Percentiles rank a stretch among this genome's conserved stretches.
These are phyloP conservation scores for Synanthedon formicaeformis DNA, from an alignment of 2,888 invertebrate species.

Conservation along the genomic window DNA sequence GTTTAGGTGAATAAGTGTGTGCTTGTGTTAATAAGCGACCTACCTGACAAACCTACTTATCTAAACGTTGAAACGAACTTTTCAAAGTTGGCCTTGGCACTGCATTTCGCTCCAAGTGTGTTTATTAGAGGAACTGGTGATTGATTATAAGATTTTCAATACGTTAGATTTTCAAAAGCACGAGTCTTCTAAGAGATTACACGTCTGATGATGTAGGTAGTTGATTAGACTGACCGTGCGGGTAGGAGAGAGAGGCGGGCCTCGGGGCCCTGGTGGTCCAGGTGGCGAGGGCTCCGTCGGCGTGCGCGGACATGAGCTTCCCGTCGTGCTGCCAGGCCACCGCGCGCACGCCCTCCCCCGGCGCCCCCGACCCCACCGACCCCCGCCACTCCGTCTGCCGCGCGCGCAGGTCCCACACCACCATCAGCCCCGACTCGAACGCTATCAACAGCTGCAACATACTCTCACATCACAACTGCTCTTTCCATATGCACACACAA, in stretches of 20 bases:
- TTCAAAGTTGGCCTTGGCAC: too few species aligned
- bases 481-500: not conserved
- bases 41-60: too few species aligned
- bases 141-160: too few species aligned
- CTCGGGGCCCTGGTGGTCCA: conserved; percentile 88
- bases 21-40: too few species aligned
- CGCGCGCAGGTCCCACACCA: conserved; percentile 94
- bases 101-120: too few species aligned
- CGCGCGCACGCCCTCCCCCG: conserved; percentile 83
- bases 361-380: conserved; percentile 81
- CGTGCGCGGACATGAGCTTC: conserved; percentile 96
- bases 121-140: too few species aligned
- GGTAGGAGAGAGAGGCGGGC: conserved; percentile 86
- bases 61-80: too few species aligned
- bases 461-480: not conserved
- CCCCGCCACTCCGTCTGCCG: conserved; percentile 89
- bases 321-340: conserved; percentile 98
- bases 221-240: conserved; percentile 79
- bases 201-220: too few species aligned
- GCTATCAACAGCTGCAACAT: conserved; percentile 88
- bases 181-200: too few species aligned
- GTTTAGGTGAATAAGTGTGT: too few species aligned
- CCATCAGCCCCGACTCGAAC: conserved; percentile 93
- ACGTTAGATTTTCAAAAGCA: too few species aligned
- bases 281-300: conserved; percentile 94